Conservation (phyloP, 2,888 invertebrate species). For the Morpho achilles region DNA sequence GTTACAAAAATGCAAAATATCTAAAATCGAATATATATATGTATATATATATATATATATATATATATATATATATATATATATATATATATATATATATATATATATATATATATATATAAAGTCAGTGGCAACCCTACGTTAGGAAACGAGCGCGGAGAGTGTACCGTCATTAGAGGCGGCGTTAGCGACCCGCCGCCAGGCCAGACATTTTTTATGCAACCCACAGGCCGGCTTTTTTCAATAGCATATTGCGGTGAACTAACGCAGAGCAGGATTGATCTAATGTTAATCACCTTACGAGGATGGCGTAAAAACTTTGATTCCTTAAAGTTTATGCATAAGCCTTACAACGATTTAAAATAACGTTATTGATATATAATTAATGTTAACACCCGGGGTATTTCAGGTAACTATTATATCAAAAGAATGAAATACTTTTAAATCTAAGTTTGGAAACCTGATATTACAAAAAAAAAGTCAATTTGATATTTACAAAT, state of each 20-base stretch:
- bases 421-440: too few relatives aligned
- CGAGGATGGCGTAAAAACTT: conserved; percentile 21
- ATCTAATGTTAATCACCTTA: conserved; percentile 30
- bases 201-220: conserved; percentile 77
- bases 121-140: conserved; percentile 46
- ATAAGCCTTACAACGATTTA: too few relatives aligned
- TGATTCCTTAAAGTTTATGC: conserved; percentile 15
- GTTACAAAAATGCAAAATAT: conserved; percentile 10
- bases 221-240: conserved; percentile 58
- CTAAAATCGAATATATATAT: conserved; percentile 4
- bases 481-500: too few relatives aligned
- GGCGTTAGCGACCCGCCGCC: conserved; percentile 74
- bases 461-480: too few relatives aligned
- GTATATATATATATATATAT: conserved; percentile 14
- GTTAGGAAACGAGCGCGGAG: conserved; percentile 42
- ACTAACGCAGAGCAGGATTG: conserved; percentile 31
- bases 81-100: conserved; percentile 14
- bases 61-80: conserved; percentile 17
- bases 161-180: conserved; percentile 63
- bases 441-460: too few relatives aligned
- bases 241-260: conserved; percentile 42
- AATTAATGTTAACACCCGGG: too few relatives aligned
- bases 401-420: too few relatives aligned
- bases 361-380: too few relatives aligned
- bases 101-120: conserved; percentile 15